phyloP scores from a whole-genome alignment of 2,888 invertebrate species.

The Perizoma flavofasciatum region DNA sequence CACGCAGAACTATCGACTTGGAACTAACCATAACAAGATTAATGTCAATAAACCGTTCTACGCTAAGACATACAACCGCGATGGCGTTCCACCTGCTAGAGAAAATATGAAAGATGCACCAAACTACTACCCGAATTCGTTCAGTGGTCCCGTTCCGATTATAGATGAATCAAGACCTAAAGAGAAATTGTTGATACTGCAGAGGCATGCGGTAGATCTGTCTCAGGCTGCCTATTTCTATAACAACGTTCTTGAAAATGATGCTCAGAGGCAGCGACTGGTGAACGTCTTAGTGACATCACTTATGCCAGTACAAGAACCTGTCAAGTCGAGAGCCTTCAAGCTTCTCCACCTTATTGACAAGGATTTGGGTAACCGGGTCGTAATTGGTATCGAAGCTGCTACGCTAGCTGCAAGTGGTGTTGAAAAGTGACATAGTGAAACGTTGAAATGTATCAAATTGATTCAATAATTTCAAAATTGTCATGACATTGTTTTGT shows the following conservation, averaged over 20 bases:
- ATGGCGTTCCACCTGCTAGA: slow-evolving; percentile 46
- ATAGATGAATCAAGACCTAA: slow-evolving; percentile 42
- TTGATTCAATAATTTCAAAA: too few relatives aligned
- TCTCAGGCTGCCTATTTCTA: slow-evolving; percentile 89
- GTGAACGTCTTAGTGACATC: slow-evolving; percentile 1
- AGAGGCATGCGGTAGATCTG: slow-evolving; percentile 44
- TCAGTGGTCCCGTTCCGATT: slow-evolving; percentile 49
- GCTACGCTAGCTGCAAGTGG: slow-evolving; percentile 5
- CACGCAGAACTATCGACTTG: slow-evolving; percentile 71
- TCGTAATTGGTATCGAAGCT: slow-evolving; percentile 10
- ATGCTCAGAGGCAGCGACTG: slow-evolving; percentile 37
- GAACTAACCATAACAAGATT: slow-evolving; percentile 49
- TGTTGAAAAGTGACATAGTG: background rate
- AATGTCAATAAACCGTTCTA: slow-evolving; percentile 46
- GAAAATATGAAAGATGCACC: slow-evolving; percentile 46
- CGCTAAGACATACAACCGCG: slow-evolving; percentile 44
- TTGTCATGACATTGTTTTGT: too few relatives aligned
- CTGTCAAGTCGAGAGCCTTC: slow-evolving; percentile 9
- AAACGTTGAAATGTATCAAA: background rate
- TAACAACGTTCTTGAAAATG: slow-evolving; percentile 85
- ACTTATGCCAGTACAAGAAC: slow-evolving; percentile 8
- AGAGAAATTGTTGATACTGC: slow-evolving; percentile 38
- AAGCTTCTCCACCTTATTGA: slow-evolving; percentile 10
- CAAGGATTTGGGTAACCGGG: slow-evolving; percentile 14
- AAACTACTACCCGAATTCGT: slow-evolving; percentile 53